phyloP scores from a whole-genome alignment of 1,140 invertebrate genomes.

The Diachasma alloeum region DNA sequence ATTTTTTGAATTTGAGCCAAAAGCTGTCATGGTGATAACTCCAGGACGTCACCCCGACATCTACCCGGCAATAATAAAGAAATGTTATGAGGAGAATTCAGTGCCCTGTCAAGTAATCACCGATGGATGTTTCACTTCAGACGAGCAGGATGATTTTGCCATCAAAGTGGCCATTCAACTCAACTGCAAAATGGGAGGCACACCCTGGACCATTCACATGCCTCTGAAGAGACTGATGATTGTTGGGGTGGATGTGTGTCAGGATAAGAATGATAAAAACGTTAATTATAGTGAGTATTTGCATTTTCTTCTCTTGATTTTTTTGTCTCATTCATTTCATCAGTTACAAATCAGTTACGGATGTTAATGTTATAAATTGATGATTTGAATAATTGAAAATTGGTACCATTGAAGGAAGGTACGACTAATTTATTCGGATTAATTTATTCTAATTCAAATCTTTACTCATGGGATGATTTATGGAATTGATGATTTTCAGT shows the following conservation, averaged over 20 bases:
- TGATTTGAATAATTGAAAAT: too few species aligned
- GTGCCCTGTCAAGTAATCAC: conserved; percentile 81
- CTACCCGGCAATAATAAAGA: conserved; percentile 86
- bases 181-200: conserved; percentile 89
- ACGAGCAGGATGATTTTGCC: conserved; percentile 75
- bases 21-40: conserved; percentile 70
- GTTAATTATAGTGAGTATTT: conserved; percentile 74
- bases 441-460: too few species aligned
- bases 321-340: too few species aligned
- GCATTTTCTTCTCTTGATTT: conserved; percentile 65
- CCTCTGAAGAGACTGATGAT: conserved; percentile 80
- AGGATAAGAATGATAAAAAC: conserved; percentile 72
- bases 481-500: too few species aligned
- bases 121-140: conserved; percentile 66
- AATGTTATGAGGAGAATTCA: conserved; percentile 79
- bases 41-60: conserved; percentile 75
- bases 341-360: too few species aligned
- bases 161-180: conserved; percentile 90
- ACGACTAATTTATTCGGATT: too few species aligned
- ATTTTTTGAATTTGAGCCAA: conserved; percentile 38
- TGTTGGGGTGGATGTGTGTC: conserved; percentile 88
- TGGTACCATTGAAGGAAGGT: too few species aligned
- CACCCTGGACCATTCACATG: conserved; percentile 80
- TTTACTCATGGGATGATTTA: too few species aligned
- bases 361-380: too few species aligned